Conservation (phyloP, 2,888 invertebrate species). For the Macroteleia sp. region DNA sequence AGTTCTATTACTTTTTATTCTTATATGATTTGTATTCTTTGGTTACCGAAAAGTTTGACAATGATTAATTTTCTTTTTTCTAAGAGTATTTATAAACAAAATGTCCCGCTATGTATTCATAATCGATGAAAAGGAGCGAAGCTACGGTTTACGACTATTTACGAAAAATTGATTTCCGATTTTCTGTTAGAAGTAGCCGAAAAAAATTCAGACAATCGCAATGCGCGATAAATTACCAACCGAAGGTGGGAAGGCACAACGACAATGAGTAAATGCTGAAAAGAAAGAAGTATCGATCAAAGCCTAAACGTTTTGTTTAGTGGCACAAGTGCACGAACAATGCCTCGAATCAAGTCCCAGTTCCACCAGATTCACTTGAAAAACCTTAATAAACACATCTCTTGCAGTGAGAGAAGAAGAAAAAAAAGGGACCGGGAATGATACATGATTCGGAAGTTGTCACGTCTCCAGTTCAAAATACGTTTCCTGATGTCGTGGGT, state of each 20-base stretch:
- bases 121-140: no score
- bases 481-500: conserved; percentile 73
- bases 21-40: no score
- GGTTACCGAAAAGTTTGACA: no score
- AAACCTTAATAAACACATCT: conserved; percentile 46
- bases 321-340: conserved; percentile 42
- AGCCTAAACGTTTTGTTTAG: conserved; percentile 11
- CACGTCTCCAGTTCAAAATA: conserved; percentile 30
- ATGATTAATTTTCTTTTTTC: no score
- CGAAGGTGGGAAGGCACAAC: not conserved
- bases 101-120: conserved; percentile 1
- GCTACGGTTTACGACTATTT: conserved; percentile 16
- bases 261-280: not conserved
- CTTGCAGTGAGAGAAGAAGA: not conserved
- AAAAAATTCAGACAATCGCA: conserved; percentile 1
- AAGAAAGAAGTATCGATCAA: conserved; percentile 8
- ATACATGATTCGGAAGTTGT: conserved; percentile 59
- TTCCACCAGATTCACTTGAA: conserved; percentile 19
- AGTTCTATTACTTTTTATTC: no score
- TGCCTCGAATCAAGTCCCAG: conserved; percentile 29
- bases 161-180: conserved; percentile 6
- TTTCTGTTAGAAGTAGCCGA: conserved; percentile 7
- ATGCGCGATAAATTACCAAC: conserved; percentile 8
- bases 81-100: conserved; percentile 19
- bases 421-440: conserved; percentile 9